phyloP scores from a whole-genome alignment of 2,888 invertebrate genomes.

The Ochropleura leucogaster region DNA sequence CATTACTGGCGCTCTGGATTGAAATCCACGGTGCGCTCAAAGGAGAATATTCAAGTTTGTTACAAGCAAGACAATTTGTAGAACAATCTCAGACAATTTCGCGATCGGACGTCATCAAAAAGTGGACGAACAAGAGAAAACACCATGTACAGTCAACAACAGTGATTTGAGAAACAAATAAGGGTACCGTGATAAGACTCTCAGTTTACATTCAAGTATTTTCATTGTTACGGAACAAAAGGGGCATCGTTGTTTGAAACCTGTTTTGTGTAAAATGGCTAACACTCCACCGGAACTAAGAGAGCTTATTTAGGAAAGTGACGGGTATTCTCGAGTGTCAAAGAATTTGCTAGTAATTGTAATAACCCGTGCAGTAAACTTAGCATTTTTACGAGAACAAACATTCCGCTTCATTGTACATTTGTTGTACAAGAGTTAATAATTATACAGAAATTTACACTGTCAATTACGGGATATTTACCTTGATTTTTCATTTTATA shows the following conservation, averaged over 20 bases:
- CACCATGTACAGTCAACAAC: slow-evolving; percentile 79
- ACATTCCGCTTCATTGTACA: slow-evolving; percentile 13
- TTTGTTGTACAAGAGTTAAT: slow-evolving; percentile 7
- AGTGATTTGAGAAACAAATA: slow-evolving; percentile 84
- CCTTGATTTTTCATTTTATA: too few relatives aligned
- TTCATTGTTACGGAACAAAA: slow-evolving; percentile 85
- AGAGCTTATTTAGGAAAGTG: slow-evolving; percentile 67
- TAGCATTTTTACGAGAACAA: slow-evolving; percentile 39
- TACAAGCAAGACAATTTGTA: slow-evolving; percentile 60
- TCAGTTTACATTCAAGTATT: slow-evolving; percentile 82
- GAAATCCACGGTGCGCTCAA: slow-evolving; percentile 54
- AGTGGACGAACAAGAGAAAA: slow-evolving; percentile 66
- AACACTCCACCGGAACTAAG: slow-evolving; percentile 70
- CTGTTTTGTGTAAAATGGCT: slow-evolving; percentile 85
- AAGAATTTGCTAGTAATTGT: slow-evolving; percentile 59
- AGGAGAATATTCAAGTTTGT: slow-evolving; percentile 62
- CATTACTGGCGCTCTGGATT: slow-evolving; percentile 45
- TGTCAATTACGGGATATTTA: too few relatives aligned
- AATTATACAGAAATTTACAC: slow-evolving; percentile 11
- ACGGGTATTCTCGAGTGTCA: slow-evolving; percentile 59
- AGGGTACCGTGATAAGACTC: slow-evolving; percentile 83
- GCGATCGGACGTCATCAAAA: slow-evolving; percentile 61
- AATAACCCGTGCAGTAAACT: slow-evolving; percentile 39
- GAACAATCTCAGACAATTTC: slow-evolving; percentile 58
- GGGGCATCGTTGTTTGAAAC: slow-evolving; percentile 79